Percentiles rank a stretch among this genome's conserved stretches.
These are phyloP conservation scores for Drosophila athabasca DNA, from an alignment of 1,140 invertebrate species.

Conservation along the genomic window DNA sequence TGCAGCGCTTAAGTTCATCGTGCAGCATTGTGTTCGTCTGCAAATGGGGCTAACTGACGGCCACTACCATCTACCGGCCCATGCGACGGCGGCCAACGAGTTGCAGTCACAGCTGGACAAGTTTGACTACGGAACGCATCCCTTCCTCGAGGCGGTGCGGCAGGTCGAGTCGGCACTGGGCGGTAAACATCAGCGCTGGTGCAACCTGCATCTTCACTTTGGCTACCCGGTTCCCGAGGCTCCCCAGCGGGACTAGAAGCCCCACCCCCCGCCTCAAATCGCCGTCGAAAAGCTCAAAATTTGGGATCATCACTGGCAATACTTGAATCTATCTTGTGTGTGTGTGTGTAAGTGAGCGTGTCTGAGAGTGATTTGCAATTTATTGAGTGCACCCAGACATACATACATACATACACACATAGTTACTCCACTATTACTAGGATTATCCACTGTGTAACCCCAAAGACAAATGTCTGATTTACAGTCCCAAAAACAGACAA, in stretches of 20 bases:
- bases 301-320: not conserved
- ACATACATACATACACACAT: constrained; percentile 10
- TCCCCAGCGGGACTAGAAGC: constrained; percentile 14
- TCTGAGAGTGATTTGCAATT: too few relatives aligned
- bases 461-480: constrained; percentile 42
- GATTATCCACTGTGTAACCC: constrained; percentile 6
- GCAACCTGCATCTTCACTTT: constrained; percentile 74
- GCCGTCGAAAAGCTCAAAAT: constrained; percentile 6
- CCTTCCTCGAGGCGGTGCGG: constrained; percentile 71
- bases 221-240: constrained; percentile 40
- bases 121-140: constrained; percentile 62
- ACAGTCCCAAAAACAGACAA: constrained; percentile 26
- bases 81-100: constrained; percentile 27
- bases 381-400: not conserved
- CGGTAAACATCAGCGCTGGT: constrained; percentile 73
- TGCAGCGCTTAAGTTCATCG: constrained; percentile 78
- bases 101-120: constrained; percentile 51
- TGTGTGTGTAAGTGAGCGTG: too few relatives aligned
- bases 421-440: not conserved
- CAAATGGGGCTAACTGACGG: constrained; percentile 42
- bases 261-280: not conserved
- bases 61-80: constrained; percentile 21
- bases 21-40: constrained; percentile 72
- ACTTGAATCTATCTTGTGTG: constrained; percentile 25
- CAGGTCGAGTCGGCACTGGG: constrained; percentile 59